A percentile compares a stretch with the other conserved stretches of the same genome.
phyloP scores from a whole-genome alignment of 1,140 invertebrate genomes.

The Atta colombica region DNA sequence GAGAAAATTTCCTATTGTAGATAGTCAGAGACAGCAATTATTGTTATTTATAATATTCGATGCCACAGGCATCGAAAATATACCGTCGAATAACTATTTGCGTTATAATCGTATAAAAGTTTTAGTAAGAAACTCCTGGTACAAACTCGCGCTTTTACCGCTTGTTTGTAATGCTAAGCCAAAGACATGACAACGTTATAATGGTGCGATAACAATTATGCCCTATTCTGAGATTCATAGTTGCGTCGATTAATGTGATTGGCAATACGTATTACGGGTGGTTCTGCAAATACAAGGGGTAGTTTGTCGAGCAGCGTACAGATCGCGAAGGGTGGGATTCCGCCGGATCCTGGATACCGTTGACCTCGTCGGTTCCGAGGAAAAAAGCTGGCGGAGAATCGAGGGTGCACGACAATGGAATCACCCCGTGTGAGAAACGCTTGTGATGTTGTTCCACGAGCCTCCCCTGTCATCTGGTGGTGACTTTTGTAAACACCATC shows the following conservation, averaged over 20 bases:
- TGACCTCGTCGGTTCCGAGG: constrained; percentile 23
- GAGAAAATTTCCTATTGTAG: not conserved
- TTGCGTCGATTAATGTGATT: constrained; percentile 80
- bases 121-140: not conserved
- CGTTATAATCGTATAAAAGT: not conserved
- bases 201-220: constrained; percentile 69
- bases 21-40: not conserved
- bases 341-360: constrained; percentile 48
- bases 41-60: constrained; percentile 1
- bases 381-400: constrained; percentile 64
- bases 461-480: constrained; percentile 84
- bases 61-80: not conserved
- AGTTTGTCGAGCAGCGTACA: constrained; percentile 18
- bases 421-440: constrained; percentile 82
- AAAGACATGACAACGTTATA: constrained; percentile 47
- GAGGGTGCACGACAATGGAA: constrained; percentile 81
- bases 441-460: constrained; percentile 73
- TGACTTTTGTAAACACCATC: constrained; percentile 85
- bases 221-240: constrained; percentile 78
- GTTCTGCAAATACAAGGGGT: constrained; percentile 81
- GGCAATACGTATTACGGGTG: constrained; percentile 83
- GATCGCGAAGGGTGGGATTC: constrained; percentile 43
- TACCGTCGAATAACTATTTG: not conserved
- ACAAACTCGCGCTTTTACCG: not conserved
- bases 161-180: constrained; percentile 51